phyloP scores from a whole-genome alignment of 1,140 invertebrate genomes.

The Drosophila hydei region DNA sequence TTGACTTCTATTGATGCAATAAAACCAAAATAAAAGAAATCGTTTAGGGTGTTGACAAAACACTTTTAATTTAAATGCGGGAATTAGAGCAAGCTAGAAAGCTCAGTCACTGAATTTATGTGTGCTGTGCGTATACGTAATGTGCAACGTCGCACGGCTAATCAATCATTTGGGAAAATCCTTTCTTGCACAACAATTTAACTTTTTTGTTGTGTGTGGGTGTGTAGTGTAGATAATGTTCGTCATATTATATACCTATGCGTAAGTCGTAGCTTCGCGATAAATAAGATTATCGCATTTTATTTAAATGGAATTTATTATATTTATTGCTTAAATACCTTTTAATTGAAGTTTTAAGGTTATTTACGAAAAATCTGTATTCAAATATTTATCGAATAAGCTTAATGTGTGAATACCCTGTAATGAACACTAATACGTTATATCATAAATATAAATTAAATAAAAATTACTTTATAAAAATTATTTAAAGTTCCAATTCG shows the following conservation, averaged over 20 bases:
- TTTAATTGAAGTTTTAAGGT: background rate
- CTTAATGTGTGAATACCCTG: too few species aligned
- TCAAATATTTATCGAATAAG: too few species aligned
- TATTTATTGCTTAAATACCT: background rate
- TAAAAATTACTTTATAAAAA: too few species aligned
- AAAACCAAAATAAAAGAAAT: constrained; percentile 36
- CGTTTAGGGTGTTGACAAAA: constrained; percentile 12
- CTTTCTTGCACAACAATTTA: constrained; percentile 22
- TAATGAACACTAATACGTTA: too few species aligned
- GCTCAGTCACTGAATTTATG: background rate
- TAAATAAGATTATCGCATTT: background rate
- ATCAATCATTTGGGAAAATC: constrained; percentile 60
- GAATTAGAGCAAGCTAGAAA: background rate
- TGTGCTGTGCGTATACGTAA: constrained; percentile 60
- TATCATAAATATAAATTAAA: too few species aligned
- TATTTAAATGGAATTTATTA: background rate
- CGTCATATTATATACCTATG: background rate
- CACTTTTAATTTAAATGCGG: constrained; percentile 17
- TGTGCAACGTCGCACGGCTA: constrained; percentile 31
- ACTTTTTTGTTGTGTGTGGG: constrained; percentile 1
- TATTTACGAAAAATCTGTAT: too few species aligned
- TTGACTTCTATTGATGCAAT: constrained; percentile 10
- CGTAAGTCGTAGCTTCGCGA: background rate
- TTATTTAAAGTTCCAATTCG: too few species aligned
- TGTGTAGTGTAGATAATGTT: background rate